Evolutionary conservation across 2,888 invertebrate species (phyloP).

Genomic region (Cantharis rustica): DNA sequence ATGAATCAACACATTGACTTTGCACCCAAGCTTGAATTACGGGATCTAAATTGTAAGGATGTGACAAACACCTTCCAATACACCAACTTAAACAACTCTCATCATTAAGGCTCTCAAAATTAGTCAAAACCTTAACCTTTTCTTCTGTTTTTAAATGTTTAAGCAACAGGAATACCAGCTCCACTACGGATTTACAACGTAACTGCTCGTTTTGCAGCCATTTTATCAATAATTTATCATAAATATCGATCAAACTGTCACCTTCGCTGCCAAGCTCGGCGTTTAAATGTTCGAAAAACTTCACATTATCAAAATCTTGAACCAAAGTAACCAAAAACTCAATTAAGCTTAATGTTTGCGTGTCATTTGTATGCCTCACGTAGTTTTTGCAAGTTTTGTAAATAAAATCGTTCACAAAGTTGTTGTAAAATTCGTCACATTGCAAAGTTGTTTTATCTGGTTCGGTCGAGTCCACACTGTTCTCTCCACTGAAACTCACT

Average conservation of each 20-base stretch:
- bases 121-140: constrained; percentile 61
- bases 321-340: constrained; percentile 61
- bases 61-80: constrained; percentile 54
- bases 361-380: constrained; percentile 59
- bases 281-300: constrained; percentile 59
- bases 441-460: constrained; percentile 33
- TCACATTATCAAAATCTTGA: constrained; percentile 61
- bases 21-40: constrained; percentile 58
- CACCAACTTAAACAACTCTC: constrained; percentile 54
- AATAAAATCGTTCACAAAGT: constrained; percentile 57
- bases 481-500: constrained; percentile 59
- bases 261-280: constrained; percentile 37
- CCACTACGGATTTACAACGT: constrained; percentile 61
- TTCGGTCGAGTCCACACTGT: constrained; percentile 21
- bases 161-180: constrained; percentile 67
- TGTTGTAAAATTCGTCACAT: constrained; percentile 51
- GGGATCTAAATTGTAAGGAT: constrained; percentile 54
- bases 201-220: constrained; percentile 62
- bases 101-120: constrained; percentile 51
- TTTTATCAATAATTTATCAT: constrained; percentile 39
- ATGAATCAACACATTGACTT: constrained; percentile 52
- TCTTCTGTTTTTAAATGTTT: constrained; percentile 61
- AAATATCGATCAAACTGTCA: constrained; percentile 42
- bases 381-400: constrained; percentile 60
- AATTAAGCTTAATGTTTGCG: constrained; percentile 57